Percentiles rank a stretch among this genome's conserved stretches.
These are phyloP conservation scores for Cyprinodon tularosa DNA, from an alignment of 2,113 vertebrate genomes.

Conservation along the genomic window DNA sequence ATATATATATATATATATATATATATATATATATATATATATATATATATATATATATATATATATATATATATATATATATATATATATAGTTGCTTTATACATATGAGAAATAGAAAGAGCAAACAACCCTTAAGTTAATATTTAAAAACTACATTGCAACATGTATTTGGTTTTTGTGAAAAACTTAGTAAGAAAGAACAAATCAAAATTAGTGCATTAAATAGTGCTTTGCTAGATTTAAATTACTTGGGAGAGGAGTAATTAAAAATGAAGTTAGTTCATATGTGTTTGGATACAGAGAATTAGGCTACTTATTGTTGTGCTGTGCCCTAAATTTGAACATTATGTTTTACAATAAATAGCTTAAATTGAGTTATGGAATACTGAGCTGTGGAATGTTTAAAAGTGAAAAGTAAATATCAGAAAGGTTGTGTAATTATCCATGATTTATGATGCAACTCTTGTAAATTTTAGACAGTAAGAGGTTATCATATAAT, in stretches of 20 bases:
- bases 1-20: too few species aligned
- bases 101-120: too few species aligned
- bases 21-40: too few species aligned
- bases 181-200: background rate
- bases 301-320: background rate
- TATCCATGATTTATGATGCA: background rate
- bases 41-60: too few species aligned
- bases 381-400: conserved; percentile 4
- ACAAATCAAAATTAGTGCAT: background rate
- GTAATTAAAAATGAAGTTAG: background rate
- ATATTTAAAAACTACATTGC: background rate
- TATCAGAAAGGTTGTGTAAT: background rate
- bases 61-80: too few species aligned
- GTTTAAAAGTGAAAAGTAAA: conserved; percentile 8
- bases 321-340: background rate
- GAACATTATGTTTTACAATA: background rate
- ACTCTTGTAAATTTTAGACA: background rate
- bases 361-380: background rate
- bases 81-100: too few species aligned
- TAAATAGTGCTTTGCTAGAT: background rate
- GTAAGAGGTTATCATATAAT: background rate
- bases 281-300: background rate
- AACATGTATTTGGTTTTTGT: background rate
- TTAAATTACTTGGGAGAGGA: background rate
- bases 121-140: too few species aligned